Percentiles rank a stretch among this genome's conserved stretches.
Evolutionary conservation across 2,797 vertebrate genomes (phyloP).

Genomic region (Clarias fuscus): DNA sequence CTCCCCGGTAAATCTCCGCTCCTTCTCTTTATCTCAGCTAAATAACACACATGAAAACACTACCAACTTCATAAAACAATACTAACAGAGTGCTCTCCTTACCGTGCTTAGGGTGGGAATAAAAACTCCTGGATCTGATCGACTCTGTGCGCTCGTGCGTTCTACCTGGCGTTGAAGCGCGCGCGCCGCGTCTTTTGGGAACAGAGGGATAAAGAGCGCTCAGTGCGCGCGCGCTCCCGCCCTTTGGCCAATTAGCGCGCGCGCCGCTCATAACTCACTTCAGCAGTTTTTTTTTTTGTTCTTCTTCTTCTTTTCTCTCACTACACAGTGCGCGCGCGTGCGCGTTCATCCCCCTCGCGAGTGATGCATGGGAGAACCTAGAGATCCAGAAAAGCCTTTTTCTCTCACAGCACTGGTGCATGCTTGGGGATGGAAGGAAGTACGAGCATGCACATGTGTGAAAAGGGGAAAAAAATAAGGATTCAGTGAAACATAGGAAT

Average conservation of each 20-base stretch:
- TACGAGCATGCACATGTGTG: not conserved
- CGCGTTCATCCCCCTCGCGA: not conserved
- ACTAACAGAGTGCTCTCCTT: not conserved
- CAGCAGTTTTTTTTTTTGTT: not conserved
- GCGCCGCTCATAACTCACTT: not conserved
- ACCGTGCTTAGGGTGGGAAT: not conserved
- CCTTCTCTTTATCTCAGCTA: too few species aligned
- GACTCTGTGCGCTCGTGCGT: not conserved
- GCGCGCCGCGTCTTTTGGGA: conserved; percentile 30
- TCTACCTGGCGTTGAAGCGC: conserved; percentile 22
- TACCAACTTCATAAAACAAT: not conserved
- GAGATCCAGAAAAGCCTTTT: not conserved
- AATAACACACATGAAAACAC: not conserved
- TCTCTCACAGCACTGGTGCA: not conserved
- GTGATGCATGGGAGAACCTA: conserved; percentile 7
- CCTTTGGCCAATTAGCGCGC: conserved; percentile 24
- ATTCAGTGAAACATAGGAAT: too few species aligned
- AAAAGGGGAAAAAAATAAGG: not conserved
- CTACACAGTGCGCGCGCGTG: not conserved
- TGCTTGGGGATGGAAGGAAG: conserved; percentile 1
- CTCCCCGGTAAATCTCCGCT: not conserved
- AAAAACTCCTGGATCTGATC: not conserved
- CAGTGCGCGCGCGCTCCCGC: not conserved
- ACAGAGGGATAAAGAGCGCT: conserved; percentile 27
- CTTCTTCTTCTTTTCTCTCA: too few species aligned